Conservation (phyloP, 2,113 vertebrate species). For the Trichomycterus rosablanca region DNA sequence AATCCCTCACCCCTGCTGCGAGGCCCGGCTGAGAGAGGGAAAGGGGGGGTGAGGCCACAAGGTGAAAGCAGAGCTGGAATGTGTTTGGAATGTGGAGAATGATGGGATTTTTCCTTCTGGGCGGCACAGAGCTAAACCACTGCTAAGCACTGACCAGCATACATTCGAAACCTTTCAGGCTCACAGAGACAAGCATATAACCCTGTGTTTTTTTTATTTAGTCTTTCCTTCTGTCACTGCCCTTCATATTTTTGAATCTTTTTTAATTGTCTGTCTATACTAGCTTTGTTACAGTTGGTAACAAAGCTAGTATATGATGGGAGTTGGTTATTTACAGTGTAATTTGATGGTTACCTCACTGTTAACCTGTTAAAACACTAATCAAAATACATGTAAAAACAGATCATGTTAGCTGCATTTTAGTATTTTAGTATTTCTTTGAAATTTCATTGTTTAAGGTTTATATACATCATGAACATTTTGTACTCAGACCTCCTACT, state of each 20-base stretch:
- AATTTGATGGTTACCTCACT: no score
- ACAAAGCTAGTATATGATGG: no score
- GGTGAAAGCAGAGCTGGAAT: conserved; percentile 47
- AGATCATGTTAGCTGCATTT: no score
- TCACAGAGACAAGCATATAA: conserved; percentile 13
- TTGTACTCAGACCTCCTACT: no score
- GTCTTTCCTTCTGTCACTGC: conserved; percentile 10
- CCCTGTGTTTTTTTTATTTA: conserved; percentile 1
- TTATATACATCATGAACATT: no score
- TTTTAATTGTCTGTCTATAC: no score
- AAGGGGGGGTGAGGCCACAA: conserved; percentile 37
- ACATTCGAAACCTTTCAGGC: conserved; percentile 6
- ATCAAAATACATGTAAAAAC: no score
- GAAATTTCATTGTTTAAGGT: no score
- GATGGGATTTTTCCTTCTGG: conserved; percentile 61
- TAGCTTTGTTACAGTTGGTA: no score
- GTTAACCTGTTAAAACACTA: no score
- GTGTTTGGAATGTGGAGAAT: conserved; percentile 66
- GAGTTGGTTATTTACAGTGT: no score
- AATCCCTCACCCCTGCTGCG: conserved; percentile 3
- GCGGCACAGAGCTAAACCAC: conserved; percentile 48
- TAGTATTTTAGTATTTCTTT: no score
- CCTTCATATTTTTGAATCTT: neutral
- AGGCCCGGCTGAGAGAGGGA: neutral
- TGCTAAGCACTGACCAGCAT: conserved; percentile 39